phyloP scores from a whole-genome alignment of 2,797 vertebrate genomes.

The Malurus leucopterus region DNA sequence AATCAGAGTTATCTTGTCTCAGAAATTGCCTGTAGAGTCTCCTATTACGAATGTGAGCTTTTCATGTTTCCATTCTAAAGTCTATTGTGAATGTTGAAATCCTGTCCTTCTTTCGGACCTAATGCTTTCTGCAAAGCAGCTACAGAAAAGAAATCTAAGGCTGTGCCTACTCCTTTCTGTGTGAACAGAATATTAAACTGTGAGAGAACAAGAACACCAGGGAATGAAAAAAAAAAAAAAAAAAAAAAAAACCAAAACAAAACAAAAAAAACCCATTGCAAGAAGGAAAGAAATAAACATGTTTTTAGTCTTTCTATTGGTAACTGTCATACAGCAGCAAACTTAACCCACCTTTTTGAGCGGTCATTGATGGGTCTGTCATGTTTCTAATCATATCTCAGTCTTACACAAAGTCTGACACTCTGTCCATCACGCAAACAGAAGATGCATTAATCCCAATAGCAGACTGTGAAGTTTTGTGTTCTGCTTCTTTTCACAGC shows the following conservation, averaged over 20 bases:
- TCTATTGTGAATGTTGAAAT: neutral
- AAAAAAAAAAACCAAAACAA: neutral
- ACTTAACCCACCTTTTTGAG: neutral
- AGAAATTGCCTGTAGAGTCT: neutral
- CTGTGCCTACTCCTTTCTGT: neutral
- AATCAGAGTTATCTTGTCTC: neutral
- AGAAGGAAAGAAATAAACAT: neutral
- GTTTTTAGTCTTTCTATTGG: neutral
- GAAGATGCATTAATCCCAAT: neutral
- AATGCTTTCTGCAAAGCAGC: neutral
- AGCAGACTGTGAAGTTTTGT: neutral
- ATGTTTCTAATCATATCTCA: neutral
- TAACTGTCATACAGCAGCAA: neutral
- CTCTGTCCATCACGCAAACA: neutral
- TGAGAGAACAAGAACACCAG: neutral
- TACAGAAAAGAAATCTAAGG: neutral
- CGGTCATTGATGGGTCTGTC: neutral
- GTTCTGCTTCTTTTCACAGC: neutral
- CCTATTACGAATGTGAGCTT: neutral
- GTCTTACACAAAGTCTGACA: neutral
- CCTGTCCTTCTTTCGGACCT: neutral
- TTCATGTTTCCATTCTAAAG: neutral
- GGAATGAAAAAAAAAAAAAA: neutral
- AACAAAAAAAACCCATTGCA: neutral
- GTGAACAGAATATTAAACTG: conserved; percentile 14